A percentile compares a stretch with the other conserved stretches of the same genome.
Conservation (phyloP, 2,888 invertebrate genomes). For the Antheraea assamensis region DNA sequence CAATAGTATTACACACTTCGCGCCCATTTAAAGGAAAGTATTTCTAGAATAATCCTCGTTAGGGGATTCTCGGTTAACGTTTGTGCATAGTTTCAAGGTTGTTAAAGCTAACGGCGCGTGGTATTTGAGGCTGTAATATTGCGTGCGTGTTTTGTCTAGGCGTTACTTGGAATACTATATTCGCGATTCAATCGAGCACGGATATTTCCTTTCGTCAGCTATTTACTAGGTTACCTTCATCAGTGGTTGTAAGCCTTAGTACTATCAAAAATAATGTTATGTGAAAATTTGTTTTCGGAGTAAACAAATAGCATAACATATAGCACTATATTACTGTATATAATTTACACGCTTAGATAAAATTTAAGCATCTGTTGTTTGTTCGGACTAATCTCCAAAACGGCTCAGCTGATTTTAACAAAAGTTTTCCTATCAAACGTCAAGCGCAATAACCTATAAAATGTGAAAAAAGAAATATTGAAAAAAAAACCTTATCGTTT, state of each 20-base stretch:
- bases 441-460: no score
- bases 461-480: no score
- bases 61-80: neutral
- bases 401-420: no score
- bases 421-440: no score
- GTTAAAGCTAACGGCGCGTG: neutral
- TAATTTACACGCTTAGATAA: no score
- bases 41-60: neutral
- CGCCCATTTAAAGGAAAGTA: neutral
- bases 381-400: no score
- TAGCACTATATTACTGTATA: no score
- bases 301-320: no score
- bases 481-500: no score
- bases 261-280: neutral
- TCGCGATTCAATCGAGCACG: neutral
- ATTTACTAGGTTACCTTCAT: neutral
- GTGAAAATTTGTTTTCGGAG: neutral
- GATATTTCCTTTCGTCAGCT: neutral
- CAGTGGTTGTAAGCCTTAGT: neutral
- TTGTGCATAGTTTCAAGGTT: neutral
- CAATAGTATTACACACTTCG: neutral
- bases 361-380: no score
- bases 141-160: neutral
- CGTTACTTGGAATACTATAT: neutral
- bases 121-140: neutral